Conservation (phyloP, 2,797 vertebrate genomes). For the Tiaroga cobitis region DNA sequence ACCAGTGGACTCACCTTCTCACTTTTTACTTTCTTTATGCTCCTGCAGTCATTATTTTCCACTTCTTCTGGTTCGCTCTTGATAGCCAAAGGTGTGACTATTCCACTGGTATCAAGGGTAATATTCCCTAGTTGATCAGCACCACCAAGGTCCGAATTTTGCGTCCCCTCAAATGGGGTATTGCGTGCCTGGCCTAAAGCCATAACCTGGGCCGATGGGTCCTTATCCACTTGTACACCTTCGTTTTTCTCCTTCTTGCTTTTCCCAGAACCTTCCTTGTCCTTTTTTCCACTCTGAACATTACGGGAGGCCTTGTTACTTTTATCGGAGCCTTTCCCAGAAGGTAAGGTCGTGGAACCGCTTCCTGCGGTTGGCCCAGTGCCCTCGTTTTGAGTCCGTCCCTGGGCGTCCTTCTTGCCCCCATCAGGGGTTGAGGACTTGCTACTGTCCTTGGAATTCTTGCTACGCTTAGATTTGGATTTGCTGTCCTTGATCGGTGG, state of each 20-base stretch:
- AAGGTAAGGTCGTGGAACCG: conserved; percentile 73
- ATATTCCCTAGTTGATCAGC: conserved; percentile 95
- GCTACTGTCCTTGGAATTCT: conserved; percentile 95
- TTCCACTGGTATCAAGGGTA: conserved; percentile 92
- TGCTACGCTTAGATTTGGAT: conserved; percentile 98
- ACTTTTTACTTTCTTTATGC: conserved; percentile 93
- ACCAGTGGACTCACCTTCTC: conserved; percentile 89
- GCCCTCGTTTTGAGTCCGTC: conserved; percentile 86
- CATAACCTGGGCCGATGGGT: conserved; percentile 81
- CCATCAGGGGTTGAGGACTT: conserved; percentile 89
- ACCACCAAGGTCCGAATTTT: conserved; percentile 84
- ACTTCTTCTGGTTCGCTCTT: conserved; percentile 95
- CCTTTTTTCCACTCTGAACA: conserved; percentile 90
- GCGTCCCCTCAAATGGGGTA: conserved; percentile 87
- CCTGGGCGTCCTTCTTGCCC: conserved; percentile 91
- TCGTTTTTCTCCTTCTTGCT: conserved; percentile 97
- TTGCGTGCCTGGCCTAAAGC: conserved; percentile 85
- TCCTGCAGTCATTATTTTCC: conserved; percentile 91
- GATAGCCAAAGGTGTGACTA: conserved; percentile 89
- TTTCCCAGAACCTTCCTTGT: conserved; percentile 93
- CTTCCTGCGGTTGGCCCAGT: conserved; percentile 75
- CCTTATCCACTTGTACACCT: conserved; percentile 85
- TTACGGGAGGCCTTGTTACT: conserved; percentile 89
- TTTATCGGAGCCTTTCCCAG: conserved; percentile 92
- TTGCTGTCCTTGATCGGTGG: conserved; percentile 97